Conservation (phyloP, 2,888 invertebrate species). For the Crocallis elinguaria region DNA sequence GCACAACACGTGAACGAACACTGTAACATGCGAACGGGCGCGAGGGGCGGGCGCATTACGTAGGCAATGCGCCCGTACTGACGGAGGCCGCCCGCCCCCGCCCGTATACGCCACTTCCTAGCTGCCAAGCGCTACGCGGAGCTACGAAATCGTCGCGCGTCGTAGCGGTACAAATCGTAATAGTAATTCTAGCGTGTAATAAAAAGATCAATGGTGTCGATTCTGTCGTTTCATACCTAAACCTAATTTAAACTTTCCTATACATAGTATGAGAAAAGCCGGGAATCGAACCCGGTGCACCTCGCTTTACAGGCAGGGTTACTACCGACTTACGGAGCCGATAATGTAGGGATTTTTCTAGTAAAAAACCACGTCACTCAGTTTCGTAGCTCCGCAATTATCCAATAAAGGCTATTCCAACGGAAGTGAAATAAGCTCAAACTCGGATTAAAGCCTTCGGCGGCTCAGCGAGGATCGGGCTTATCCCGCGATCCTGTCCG, state of each 20-base stretch:
- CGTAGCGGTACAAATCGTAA: slow-evolving; percentile 16
- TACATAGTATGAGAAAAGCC: too few relatives aligned
- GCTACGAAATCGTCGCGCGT: slow-evolving; percentile 34
- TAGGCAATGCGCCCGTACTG: slow-evolving; percentile 72
- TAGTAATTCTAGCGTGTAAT: too few relatives aligned
- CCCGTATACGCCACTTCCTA: slow-evolving; percentile 47
- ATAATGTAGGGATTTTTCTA: too few relatives aligned
- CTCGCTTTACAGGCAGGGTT: too few relatives aligned
- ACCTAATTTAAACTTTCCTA: too few relatives aligned
- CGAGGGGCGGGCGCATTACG: slow-evolving; percentile 60
- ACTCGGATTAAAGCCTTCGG: slow-evolving; percentile 50
- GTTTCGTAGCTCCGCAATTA: slow-evolving; percentile 34
- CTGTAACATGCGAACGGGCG: slow-evolving; percentile 31
- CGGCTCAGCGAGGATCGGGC: slow-evolving; percentile 45
- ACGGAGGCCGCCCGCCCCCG: slow-evolving; percentile 46
- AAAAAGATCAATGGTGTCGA: too few relatives aligned
- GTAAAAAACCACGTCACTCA: slow-evolving; percentile 23
- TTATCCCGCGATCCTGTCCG: slow-evolving; percentile 36
- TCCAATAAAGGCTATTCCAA: slow-evolving; percentile 50
- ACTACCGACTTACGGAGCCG: too few relatives aligned
- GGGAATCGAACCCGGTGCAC: too few relatives aligned
- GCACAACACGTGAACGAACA: slow-evolving; percentile 45
- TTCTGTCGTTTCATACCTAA: too few relatives aligned
- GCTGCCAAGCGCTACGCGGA: slow-evolving; percentile 42
- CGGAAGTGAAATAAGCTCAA: slow-evolving; percentile 57